Percentiles rank a stretch among this genome's conserved stretches.
These are phyloP conservation scores for Neuroscelio doddi DNA, from an alignment of 2,888 invertebrate species.

Conservation along the genomic window DNA sequence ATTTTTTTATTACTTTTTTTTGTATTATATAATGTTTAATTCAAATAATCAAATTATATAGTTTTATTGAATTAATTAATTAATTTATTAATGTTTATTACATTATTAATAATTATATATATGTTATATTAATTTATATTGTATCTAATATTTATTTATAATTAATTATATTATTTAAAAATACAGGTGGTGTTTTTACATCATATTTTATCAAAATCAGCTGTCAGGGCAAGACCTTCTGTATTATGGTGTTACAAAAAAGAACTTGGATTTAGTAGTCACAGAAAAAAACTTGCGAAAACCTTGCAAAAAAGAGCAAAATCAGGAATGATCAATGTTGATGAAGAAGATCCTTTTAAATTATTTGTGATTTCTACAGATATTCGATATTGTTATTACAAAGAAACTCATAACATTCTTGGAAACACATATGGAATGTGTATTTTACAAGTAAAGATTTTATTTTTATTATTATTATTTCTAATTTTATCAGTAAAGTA, in stretches of 20 bases:
- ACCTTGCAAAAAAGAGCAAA: constrained; percentile 87
- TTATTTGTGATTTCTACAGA: constrained; percentile 95
- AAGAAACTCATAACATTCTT: constrained; percentile 97
- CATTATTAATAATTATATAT: too few species aligned
- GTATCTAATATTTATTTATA: neutral
- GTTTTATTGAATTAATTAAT: too few species aligned
- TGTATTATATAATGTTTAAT: too few species aligned
- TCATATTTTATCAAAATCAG: constrained; percentile 97
- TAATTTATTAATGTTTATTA: too few species aligned
- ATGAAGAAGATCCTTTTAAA: constrained; percentile 97
- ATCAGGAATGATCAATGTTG: constrained; percentile 88
- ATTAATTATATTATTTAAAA: neutral
- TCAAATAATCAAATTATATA: too few species aligned
- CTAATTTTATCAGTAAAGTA: too few species aligned
- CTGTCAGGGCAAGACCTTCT: constrained; percentile 92
- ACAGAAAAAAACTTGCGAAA: constrained; percentile 94
- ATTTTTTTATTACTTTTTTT: too few species aligned
- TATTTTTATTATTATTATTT: too few species aligned
- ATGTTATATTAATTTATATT: neutral
- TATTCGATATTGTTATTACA: constrained; percentile 97
- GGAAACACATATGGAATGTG: constrained; percentile 98
- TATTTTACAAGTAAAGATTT: constrained; percentile 90
- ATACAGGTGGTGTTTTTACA: constrained; percentile 93
- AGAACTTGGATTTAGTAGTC: constrained; percentile 77
- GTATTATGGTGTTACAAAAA: constrained; percentile 99